These are phyloP conservation scores for Glaucomys volans DNA, from an alignment of 2,113 vertebrate species.

Conservation along the genomic window DNA sequence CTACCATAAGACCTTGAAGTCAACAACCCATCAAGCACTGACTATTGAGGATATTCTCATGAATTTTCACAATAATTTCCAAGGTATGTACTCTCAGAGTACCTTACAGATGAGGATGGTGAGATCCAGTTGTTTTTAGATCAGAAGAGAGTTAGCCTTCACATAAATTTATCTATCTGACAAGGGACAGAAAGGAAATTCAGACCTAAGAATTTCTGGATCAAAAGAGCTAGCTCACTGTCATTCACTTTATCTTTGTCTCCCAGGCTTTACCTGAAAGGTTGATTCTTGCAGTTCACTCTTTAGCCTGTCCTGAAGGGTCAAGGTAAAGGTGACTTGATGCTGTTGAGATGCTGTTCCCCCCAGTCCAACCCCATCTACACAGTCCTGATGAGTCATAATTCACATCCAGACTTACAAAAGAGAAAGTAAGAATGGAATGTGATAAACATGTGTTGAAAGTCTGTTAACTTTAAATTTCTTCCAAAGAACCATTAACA, in stretches of 20 bases:
- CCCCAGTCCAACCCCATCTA: neutral
- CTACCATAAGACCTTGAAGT: neutral
- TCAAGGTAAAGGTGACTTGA: neutral
- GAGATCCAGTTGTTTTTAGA: neutral
- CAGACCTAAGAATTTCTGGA: neutral
- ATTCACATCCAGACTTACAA: neutral
- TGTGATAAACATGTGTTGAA: neutral
- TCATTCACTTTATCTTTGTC: neutral
- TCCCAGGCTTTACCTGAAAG: neutral
- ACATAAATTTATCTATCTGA: neutral
- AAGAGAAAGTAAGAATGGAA: neutral
- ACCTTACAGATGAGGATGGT: neutral
- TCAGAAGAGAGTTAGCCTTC: neutral
- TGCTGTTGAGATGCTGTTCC: neutral
- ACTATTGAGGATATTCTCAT: neutral
- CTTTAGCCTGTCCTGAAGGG: neutral
- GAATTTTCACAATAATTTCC: neutral
- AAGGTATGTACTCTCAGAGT: neutral
- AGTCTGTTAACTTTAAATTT: constrained; percentile 24
- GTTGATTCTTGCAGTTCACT: neutral
- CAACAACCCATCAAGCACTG: neutral
- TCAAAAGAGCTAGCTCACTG: neutral
- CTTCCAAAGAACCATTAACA: constrained; percentile 46
- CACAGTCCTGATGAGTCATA: neutral
- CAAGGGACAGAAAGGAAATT: neutral